A percentile compares a stretch with the other conserved stretches of the same genome.
These are phyloP conservation scores for Ophion ventricosus DNA, from an alignment of 2,888 invertebrate genomes.

Conservation along the genomic window DNA sequence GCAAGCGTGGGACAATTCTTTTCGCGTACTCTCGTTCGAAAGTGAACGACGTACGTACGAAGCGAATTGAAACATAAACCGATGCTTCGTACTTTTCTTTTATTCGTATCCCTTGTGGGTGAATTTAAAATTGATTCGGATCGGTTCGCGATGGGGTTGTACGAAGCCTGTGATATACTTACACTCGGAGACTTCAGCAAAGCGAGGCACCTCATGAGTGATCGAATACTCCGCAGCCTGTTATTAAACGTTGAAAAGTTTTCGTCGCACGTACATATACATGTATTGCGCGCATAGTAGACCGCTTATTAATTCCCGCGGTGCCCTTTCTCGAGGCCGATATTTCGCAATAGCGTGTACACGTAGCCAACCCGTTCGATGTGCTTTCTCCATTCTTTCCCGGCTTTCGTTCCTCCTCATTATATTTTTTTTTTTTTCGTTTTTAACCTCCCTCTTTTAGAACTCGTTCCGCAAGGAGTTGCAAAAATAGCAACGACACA, in stretches of 20 bases:
- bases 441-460: not conserved
- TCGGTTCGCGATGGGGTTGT: constrained; percentile 17
- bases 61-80: not conserved
- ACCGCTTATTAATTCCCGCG: constrained; percentile 52
- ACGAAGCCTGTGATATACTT: not conserved
- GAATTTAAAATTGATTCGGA: constrained; percentile 23
- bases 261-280: constrained; percentile 6
- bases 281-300: constrained; percentile 26
- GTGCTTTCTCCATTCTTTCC: not conserved
- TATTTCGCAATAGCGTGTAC: constrained; percentile 49
- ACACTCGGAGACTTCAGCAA: constrained; percentile 21
- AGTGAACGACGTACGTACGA: no score
- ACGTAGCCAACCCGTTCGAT: constrained; percentile 20
- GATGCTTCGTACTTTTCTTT: not conserved
- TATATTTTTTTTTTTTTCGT: constrained; percentile 4
- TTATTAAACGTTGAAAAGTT: constrained; percentile 48
- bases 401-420: not conserved
- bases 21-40: not conserved
- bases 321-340: constrained; percentile 41
- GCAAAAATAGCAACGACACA: constrained; percentile 51
- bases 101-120: not conserved
- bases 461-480: constrained; percentile 45
- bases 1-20: not conserved
- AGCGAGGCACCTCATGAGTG: constrained; percentile 14
- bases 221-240: constrained; percentile 42